phyloP scores from a whole-genome alignment of 2,888 invertebrate genomes.

The Caenorhabditis uteleia region DNA sequence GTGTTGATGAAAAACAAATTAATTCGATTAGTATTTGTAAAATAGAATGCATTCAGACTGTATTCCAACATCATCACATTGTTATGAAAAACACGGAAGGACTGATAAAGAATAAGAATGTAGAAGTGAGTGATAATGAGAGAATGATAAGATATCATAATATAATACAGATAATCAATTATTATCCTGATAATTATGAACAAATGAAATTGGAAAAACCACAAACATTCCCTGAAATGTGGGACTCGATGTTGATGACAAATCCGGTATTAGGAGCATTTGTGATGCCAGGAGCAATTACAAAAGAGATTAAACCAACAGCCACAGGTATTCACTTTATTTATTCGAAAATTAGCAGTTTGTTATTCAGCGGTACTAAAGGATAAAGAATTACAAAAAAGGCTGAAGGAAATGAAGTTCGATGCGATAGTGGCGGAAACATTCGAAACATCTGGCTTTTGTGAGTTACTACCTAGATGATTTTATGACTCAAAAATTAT shows the following conservation, averaged over 20 bases:
- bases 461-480: constrained; percentile 4
- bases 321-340: neutral
- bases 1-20: constrained; percentile 14
- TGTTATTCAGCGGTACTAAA: constrained; percentile 12
- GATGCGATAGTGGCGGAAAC: constrained; percentile 22
- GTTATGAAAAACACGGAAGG: constrained; percentile 11
- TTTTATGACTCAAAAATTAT: neutral
- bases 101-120: constrained; percentile 13
- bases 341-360: constrained; percentile 13
- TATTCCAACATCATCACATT: neutral
- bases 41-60: constrained; percentile 2
- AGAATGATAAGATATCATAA: constrained; percentile 6
- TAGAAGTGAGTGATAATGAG: no score
- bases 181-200: constrained; percentile 8
- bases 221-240: neutral
- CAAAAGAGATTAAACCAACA: neutral
- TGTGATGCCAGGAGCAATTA: no score
- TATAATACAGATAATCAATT: constrained; percentile 9
- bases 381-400: constrained; percentile 11
- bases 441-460: constrained; percentile 6
- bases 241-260: neutral
- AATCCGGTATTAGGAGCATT: no score
- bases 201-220: neutral
- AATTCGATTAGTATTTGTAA: no score
- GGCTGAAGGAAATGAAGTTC: constrained; percentile 10